Base-by-base conservation (phyloP, 1,140 invertebrate genomes). In the Daktulosphaira vitifoliae region DNA sequence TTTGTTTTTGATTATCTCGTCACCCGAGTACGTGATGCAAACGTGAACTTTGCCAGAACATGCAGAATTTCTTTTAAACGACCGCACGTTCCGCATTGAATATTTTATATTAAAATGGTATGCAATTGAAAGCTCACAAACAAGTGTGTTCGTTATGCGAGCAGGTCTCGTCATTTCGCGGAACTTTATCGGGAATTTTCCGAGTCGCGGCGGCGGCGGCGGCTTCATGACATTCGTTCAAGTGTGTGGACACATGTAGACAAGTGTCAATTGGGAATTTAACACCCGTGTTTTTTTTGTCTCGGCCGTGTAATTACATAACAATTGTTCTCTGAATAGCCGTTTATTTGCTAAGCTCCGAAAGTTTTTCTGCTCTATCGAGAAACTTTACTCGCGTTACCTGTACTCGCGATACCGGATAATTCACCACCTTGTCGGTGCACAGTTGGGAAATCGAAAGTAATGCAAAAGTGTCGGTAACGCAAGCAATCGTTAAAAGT, bases 401-500 rank as follows among this genome's bases (percentile, higher is more conserved):
- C 22, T 25, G 16, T 33, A 5, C 7, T 3, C 15, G 9, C 23
- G 1, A 15, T 46, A 2, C 1, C 25, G 22, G 11, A 18, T 15
- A 26, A 11, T 29, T 46, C 26, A 20, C 39, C 29, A 11, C 25
- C 42, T 18, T 26, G 44, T 1, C n/a, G 16, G 15, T 5, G 2
- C 42, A 22, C 13, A 46, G 16, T 42, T 6, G 56, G 23, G 20
- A 26, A 44, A 59, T 59, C 39, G n/a, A 59, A 38, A 38, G 37
- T 23, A 59, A 59, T 29, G 26, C 56, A 39, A 29, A 59, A 42
- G 39, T 46, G 54, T 46, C 22, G 53, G 42, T 15, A 6, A 33
- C 18, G 13, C 56, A 16, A 16, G n/a, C 46, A 39, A 62, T 62
- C 56, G 25, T 62, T 62, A 62, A 62, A 62, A 62, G 56, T 62